These are phyloP conservation scores for Drosophila bifasciata DNA, from an alignment of 1,140 invertebrate species.

Conservation along the genomic window DNA sequence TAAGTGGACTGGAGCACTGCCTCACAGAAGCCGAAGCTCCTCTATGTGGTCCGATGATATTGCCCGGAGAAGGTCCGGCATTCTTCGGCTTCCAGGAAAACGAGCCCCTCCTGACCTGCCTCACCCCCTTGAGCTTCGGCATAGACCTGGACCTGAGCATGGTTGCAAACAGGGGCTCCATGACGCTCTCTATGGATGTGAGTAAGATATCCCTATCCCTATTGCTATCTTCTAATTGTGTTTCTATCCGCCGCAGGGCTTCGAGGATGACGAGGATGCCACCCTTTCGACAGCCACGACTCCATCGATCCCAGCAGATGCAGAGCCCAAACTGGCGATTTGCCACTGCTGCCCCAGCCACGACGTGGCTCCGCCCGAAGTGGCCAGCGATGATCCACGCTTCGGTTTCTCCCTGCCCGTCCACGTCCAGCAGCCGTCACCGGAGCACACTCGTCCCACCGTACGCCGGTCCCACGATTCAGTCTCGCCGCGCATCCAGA, in stretches of 20 bases:
- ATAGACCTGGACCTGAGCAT: conserved; percentile 71
- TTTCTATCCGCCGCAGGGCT: conserved; percentile 45
- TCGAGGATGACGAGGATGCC: conserved; percentile 85
- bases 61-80: conserved; percentile 61
- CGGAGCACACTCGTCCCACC: conserved; percentile 39
- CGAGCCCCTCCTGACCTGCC: conserved; percentile 58
- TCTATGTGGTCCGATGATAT: too few species aligned
- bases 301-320: conserved; percentile 64
- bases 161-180: conserved; percentile 78
- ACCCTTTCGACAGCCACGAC: conserved; percentile 85
- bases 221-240: too few species aligned
- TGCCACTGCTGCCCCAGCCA: conserved; percentile 75
- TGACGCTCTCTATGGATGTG: conserved; percentile 75
- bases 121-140: conserved; percentile 71
- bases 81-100: conserved; percentile 46
- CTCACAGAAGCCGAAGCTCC: too few species aligned
- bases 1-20: too few species aligned
- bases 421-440: conserved; percentile 58
- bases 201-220: conserved; percentile 16
- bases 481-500: conserved; percentile 75
- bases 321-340: conserved; percentile 61
- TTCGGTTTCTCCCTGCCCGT: conserved; percentile 58
- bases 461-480: conserved; percentile 68
- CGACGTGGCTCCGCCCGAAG: conserved; percentile 64
- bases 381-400: conserved; percentile 59